phyloP scores from a whole-genome alignment of 2,888 invertebrate genomes.

The Oscheius myriophilus region DNA sequence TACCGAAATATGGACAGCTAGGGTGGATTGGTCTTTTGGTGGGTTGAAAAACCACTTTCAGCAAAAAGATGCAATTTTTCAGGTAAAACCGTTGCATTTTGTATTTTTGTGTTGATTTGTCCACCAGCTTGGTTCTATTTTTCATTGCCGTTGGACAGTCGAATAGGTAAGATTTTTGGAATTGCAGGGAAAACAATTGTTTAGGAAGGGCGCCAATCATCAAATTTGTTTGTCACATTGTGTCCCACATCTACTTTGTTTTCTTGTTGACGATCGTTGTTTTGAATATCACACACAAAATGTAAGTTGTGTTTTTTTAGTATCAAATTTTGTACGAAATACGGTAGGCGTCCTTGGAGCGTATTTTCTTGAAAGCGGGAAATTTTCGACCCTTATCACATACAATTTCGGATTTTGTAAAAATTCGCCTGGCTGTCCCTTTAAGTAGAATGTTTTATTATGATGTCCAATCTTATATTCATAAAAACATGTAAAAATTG shows the following conservation, averaged over 20 bases:
- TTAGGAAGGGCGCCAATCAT: slow-evolving; percentile 95
- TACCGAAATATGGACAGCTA: slow-evolving; percentile 95
- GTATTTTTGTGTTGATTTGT: slow-evolving; percentile 89
- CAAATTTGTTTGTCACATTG: slow-evolving; percentile 98
- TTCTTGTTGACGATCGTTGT: slow-evolving; percentile 80
- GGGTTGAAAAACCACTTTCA: not conserved
- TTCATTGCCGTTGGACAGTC: slow-evolving; percentile 66
- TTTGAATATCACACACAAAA: slow-evolving; percentile 67
- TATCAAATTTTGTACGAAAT: not conserved
- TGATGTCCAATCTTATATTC: too few species aligned
- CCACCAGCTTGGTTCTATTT: slow-evolving; percentile 82
- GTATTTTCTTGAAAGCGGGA: too few species aligned
- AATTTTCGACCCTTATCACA: too few species aligned
- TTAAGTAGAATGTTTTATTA: too few species aligned
- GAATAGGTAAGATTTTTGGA: slow-evolving; percentile 50
- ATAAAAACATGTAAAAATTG: too few species aligned
- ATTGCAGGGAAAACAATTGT: too few species aligned
- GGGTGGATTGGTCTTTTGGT: slow-evolving; percentile 90
- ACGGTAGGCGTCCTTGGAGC: too few species aligned
- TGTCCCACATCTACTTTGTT: slow-evolving; percentile 97
- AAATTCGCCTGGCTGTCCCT: too few species aligned
- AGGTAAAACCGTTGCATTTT: slow-evolving; percentile 88
- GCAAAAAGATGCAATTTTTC: slow-evolving; percentile 1
- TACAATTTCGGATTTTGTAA: too few species aligned
- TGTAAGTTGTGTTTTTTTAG: slow-evolving; percentile 37